Base-by-base conservation (phyloP, 2,113 vertebrate species). In the Marmota monax region DNA sequence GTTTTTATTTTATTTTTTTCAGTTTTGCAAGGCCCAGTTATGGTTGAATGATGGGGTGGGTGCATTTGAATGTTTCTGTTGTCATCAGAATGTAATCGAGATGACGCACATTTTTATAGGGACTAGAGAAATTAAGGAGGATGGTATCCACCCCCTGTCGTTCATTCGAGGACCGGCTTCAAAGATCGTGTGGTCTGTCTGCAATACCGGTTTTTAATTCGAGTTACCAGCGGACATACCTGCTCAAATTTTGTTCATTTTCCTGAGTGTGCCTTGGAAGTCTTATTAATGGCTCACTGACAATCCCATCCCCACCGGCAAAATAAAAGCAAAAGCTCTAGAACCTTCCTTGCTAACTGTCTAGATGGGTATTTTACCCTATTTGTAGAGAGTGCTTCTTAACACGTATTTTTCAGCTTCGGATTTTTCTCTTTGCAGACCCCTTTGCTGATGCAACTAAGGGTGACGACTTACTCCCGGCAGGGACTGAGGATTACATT, bases 381-480 rank as follows among this genome's bases (percentile, higher is more conserved):
- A 0, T 84, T 67, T 67, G 23, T 92, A 76, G 39, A 42, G 91
- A 65, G 82, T 51, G 2, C 20, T 80, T 58, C 51, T 84, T 53
- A 76, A 25, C 12, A 5, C 42, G 9, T 39, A 29, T 34, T 37
- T 22, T 48, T 89, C 18, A 61, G 37, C 39, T 72, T 69, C 72
- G 70, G 37, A 4, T 77, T 67, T 45, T 51, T 39, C 37, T 78
- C 61, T 56, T 63, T 69, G 72, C 97, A 99, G 99, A 99, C 99
- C 99, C 99, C 99, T 99, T 99, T 99, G 99, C 99, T 99, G 99
- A 99, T 99, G 99, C 99, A 99, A 99, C 99, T 98, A 99, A 99
- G 99, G 99, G 99, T 20, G 99, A 99, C 99, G 98, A 99, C 98
- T 98, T 99, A 98, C 99, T 99, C 99, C 99, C 99, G 94, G 99